phyloP scores from a whole-genome alignment of 23 tunicate species.

The Phallusia fumigata region DNA sequence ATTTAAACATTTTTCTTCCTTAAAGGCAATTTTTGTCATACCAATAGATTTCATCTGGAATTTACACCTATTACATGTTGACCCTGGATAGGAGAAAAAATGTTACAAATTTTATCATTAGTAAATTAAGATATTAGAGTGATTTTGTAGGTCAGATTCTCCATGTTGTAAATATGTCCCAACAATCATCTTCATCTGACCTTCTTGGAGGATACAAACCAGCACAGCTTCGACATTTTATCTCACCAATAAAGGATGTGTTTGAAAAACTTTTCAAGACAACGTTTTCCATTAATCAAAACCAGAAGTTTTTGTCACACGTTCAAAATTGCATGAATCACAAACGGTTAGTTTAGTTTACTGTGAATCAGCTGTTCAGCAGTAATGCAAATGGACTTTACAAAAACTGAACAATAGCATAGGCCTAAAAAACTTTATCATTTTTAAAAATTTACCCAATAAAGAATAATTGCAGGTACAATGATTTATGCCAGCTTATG shows the following conservation, averaged over 20 bases:
- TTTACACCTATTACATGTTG: too few species aligned
- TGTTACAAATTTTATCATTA: too few species aligned
- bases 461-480: conserved; percentile 26
- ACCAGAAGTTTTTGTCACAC: conserved; percentile 64
- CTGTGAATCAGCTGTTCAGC: background rate
- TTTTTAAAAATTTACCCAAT: too few species aligned
- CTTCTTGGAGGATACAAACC: conserved; percentile 89
- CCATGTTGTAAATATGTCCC: conserved; percentile 96
- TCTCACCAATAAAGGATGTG: conserved; percentile 67
- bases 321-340: conserved; percentile 62
- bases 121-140: too few species aligned
- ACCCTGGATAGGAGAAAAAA: too few species aligned
- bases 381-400: too few species aligned
- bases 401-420: too few species aligned
- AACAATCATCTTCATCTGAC: conserved; percentile 87
- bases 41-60: too few species aligned
- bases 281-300: conserved; percentile 64
- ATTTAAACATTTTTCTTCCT: too few species aligned
- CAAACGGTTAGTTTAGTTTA: conserved; percentile 27
- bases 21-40: too few species aligned
- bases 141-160: conserved; percentile 48
- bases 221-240: conserved; percentile 56
- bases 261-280: conserved; percentile 59
- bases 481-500: conserved; percentile 61
- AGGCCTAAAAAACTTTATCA: too few species aligned